Conservation (phyloP, 2,797 vertebrate species). For the Takifugu ocellatus region DNA sequence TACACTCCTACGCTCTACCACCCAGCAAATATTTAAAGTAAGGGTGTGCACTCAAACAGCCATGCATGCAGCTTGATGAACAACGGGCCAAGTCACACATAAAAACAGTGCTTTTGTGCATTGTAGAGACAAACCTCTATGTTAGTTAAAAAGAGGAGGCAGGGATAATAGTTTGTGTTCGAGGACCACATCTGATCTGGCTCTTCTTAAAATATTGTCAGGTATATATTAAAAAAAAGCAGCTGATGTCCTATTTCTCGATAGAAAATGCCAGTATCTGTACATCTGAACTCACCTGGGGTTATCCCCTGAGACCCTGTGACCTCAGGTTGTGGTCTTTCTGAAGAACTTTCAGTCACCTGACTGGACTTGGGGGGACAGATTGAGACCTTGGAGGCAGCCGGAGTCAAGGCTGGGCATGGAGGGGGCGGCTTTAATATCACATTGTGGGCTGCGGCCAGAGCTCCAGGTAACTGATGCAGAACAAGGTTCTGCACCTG, state of each 20-base stretch:
- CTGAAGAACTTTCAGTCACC: slow-evolving; percentile 72
- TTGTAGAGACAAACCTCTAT: too few species aligned
- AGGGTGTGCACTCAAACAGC: neutral
- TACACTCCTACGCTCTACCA: neutral
- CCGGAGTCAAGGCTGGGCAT: slow-evolving; percentile 72
- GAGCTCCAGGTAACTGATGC: slow-evolving; percentile 80
- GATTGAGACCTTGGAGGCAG: slow-evolving; percentile 72
- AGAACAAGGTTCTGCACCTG: slow-evolving; percentile 88
- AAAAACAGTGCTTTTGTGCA: too few species aligned
- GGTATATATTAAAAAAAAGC: too few species aligned
- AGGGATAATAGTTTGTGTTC: too few species aligned
- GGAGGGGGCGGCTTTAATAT: slow-evolving; percentile 82
- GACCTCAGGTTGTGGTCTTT: slow-evolving; percentile 72
- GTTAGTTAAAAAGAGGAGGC: too few species aligned
- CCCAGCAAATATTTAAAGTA: neutral
- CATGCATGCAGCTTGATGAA: neutral
- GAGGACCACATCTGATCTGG: too few species aligned
- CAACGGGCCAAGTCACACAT: neutral
- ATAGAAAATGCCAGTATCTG: too few species aligned
- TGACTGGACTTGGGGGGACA: slow-evolving; percentile 81
- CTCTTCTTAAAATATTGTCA: too few species aligned
- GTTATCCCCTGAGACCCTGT: slow-evolving; percentile 81
- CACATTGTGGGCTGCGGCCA: slow-evolving; percentile 82
- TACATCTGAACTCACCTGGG: slow-evolving; percentile 73
- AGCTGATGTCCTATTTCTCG: too few species aligned